Evolutionary conservation across 2,888 invertebrate genomes (phyloP).

Genomic region (Mesorhabditis spiculigera): DNA sequence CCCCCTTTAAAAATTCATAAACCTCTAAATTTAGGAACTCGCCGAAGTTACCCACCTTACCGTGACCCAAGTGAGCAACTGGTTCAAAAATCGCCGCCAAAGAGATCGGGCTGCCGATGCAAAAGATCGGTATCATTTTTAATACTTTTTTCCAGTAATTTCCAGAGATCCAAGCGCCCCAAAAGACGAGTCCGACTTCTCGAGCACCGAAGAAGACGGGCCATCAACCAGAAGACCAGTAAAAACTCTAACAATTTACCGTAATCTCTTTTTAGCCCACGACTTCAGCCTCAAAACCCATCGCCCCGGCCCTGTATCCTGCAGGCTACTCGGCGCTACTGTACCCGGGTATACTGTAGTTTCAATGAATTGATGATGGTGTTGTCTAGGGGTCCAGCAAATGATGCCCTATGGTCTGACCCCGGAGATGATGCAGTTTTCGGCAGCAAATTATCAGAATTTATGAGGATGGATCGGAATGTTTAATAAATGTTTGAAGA

Average conservation of each 20-base stretch:
- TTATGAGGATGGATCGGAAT: not conserved
- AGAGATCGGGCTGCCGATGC: conserved; percentile 85
- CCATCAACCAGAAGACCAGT: not conserved
- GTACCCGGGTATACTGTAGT: not conserved
- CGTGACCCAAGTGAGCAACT: conserved; percentile 38
- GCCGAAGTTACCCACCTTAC: conserved; percentile 34
- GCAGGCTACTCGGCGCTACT: not conserved
- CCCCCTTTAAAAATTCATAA: not conserved
- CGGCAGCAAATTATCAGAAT: not conserved
- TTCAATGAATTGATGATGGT: not conserved
- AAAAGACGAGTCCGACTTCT: not conserved
- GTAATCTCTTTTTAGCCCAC: conserved; percentile 12
- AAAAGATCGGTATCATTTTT: conserved; percentile 66
- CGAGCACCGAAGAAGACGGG: conserved; percentile 1
- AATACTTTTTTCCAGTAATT: not conserved
- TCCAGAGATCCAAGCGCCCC: conserved; percentile 13
- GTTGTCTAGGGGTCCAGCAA: not conserved
- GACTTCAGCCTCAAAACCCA: not conserved
- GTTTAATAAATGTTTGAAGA: not conserved
- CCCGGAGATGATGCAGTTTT: conserved; percentile 2
- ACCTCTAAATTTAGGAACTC: conserved; percentile 68
- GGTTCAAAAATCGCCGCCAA: conserved; percentile 94
- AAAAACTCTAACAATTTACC: conserved; percentile 9
- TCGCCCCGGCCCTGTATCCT: not conserved
- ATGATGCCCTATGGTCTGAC: not conserved